Percentiles rank a stretch among this genome's conserved stretches.
phyloP scores from a whole-genome alignment of 2,113 vertebrate species.

The Penelope pileata region DNA sequence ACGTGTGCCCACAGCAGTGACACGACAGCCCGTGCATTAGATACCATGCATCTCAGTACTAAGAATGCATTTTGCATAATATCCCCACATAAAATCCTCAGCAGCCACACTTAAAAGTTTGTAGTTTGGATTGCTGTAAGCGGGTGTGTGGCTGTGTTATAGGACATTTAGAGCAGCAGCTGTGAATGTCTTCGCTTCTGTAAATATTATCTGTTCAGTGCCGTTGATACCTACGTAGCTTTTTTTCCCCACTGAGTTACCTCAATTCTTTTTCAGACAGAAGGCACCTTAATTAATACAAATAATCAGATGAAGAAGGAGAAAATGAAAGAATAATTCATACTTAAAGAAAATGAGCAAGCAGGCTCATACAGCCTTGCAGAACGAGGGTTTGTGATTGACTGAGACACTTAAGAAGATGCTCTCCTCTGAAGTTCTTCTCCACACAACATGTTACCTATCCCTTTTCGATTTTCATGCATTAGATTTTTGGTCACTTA shows the following conservation, averaged over 20 bases:
- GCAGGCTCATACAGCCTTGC: background rate
- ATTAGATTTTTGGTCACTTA: background rate
- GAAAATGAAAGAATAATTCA: background rate
- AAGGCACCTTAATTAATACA: background rate
- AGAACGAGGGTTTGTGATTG: background rate
- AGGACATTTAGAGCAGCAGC: background rate
- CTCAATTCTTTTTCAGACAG: constrained; percentile 2
- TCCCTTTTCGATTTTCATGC: rapidly evolving
- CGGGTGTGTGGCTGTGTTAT: background rate
- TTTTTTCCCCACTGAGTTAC: background rate
- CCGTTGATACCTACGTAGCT: background rate
- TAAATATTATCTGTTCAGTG: background rate
- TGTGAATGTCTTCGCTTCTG: constrained; percentile 5
- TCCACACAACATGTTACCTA: rapidly evolving
- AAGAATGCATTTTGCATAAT: background rate
- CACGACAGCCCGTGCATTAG: background rate
- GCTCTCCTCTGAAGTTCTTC: background rate
- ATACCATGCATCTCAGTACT: background rate
- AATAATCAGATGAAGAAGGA: background rate
- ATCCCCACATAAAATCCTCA: background rate
- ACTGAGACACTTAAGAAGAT: background rate
- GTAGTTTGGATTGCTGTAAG: background rate
- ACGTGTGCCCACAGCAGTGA: background rate
- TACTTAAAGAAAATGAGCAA: background rate
- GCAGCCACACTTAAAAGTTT: background rate